Evolutionary conservation across 2,888 invertebrate genomes (phyloP).

Genomic region (Rhingia campestris): DNA sequence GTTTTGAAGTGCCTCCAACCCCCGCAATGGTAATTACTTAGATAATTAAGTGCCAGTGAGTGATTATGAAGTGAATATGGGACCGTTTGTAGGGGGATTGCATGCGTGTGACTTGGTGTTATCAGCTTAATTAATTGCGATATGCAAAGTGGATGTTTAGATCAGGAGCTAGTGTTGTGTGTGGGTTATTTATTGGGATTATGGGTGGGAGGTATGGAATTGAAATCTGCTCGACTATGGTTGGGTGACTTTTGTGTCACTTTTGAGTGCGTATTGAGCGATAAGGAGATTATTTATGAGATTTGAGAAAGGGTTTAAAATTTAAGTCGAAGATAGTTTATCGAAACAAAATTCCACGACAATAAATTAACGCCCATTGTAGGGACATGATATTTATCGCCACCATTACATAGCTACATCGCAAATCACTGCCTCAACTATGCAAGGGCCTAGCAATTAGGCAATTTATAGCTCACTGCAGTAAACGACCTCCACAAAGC

Average conservation of each 20-base stretch:
- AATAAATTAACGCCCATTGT: slow-evolving; percentile 27
- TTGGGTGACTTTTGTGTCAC: not conserved
- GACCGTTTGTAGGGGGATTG: slow-evolving; percentile 15
- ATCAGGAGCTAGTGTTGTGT: not conserved
- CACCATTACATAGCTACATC: slow-evolving; percentile 16
- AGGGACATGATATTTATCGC: slow-evolving; percentile 25
- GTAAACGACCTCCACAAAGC: not conserved
- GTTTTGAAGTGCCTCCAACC: slow-evolving; percentile 26
- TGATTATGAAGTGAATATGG: slow-evolving; percentile 67
- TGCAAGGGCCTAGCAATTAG: slow-evolving; percentile 45
- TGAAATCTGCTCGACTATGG: not conserved
- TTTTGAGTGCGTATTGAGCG: not conserved
- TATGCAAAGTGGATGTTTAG: slow-evolving; percentile 31
- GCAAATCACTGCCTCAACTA: slow-evolving; percentile 46
- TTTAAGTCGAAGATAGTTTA: not conserved
- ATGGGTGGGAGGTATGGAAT: slow-evolving; percentile 11
- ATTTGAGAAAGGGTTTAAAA: not conserved
- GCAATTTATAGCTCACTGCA: slow-evolving; percentile 58
- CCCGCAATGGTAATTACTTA: slow-evolving; percentile 55
- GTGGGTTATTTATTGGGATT: slow-evolving; percentile 49
- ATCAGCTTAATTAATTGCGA: slow-evolving; percentile 72
- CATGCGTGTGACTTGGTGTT: slow-evolving; percentile 65
- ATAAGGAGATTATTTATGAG: not conserved
- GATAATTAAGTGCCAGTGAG: slow-evolving; percentile 70
- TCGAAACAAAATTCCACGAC: not conserved